phyloP scores from a whole-genome alignment of 2,113 vertebrate species.

The Fulmarus glacialis region DNA sequence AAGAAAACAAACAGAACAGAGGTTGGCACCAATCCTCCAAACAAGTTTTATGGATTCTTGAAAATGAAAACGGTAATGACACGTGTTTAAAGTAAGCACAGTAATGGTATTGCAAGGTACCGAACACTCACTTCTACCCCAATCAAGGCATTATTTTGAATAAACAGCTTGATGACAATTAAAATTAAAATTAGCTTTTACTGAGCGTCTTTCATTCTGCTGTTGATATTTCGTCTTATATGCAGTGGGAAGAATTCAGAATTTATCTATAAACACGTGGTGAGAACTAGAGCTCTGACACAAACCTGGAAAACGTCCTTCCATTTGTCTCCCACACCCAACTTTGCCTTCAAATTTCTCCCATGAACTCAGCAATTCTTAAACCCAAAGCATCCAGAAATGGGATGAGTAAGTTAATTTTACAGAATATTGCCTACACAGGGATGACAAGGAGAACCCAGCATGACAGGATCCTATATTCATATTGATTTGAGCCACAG shows the following conservation, averaged over 20 bases:
- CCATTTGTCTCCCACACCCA: background rate
- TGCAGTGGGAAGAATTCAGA: background rate
- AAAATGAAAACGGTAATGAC: background rate
- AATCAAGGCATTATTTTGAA: background rate
- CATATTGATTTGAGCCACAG: background rate
- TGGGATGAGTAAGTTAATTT: background rate
- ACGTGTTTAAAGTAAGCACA: background rate
- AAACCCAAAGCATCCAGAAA: background rate
- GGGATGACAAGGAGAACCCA: background rate
- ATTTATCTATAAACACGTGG: background rate
- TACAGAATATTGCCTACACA: background rate
- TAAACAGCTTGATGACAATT: background rate
- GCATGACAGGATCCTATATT: accelerated
- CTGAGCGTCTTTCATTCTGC: background rate
- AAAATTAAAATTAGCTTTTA: background rate
- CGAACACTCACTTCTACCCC: background rate
- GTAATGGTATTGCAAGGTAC: background rate
- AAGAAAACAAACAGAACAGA: background rate
- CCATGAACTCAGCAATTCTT: background rate
- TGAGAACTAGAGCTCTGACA: background rate
- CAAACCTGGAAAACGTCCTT: background rate
- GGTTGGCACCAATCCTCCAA: background rate
- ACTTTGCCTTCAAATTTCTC: background rate
- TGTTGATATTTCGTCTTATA: background rate
- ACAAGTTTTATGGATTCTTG: background rate